Conservation (phyloP, 2,797 vertebrate species). For the Eupleurogrammus muticus region DNA sequence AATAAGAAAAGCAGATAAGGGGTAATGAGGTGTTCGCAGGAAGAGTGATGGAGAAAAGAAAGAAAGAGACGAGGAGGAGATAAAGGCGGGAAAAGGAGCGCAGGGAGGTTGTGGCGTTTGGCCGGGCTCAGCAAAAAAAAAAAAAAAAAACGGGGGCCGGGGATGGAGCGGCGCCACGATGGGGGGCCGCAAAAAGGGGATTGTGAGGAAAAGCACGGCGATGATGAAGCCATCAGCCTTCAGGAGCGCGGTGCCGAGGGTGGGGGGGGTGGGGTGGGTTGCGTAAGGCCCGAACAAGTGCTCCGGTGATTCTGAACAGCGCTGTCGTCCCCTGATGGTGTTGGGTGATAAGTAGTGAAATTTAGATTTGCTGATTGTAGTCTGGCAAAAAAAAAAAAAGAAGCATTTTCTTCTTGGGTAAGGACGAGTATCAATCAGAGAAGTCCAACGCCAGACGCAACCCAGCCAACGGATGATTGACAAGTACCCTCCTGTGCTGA, state of each 20-base stretch:
- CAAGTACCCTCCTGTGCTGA: constrained; percentile 10
- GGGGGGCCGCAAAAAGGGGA: constrained; percentile 37
- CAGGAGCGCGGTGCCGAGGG: no score
- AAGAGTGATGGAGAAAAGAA: constrained; percentile 54
- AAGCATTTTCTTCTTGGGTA: neutral
- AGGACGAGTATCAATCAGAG: no score
- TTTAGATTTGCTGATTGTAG: neutral
- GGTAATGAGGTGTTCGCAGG: constrained; percentile 71
- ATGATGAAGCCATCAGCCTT: constrained; percentile 44
- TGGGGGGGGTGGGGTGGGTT: neutral
- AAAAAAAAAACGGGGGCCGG: no score
- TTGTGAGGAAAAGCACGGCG: constrained; percentile 15
- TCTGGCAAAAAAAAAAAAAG: neutral
- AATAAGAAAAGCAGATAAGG: constrained; percentile 71
- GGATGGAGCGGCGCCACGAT: constrained; percentile 26
- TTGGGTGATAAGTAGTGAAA: neutral
- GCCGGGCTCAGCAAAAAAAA: constrained; percentile 50
- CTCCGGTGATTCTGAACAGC: neutral
- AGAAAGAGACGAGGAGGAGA: constrained; percentile 50
- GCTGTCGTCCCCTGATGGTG: neutral
- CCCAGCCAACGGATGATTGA: constrained; percentile 31
- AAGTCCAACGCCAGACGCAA: constrained; percentile 1
- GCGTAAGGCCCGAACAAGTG: neutral
- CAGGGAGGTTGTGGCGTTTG: constrained; percentile 29
- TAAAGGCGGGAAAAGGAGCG: constrained; percentile 59